A percentile compares a stretch with the other conserved stretches of the same genome.
Evolutionary conservation across 2,113 vertebrate genomes (phyloP).

Genomic region (Brienomyrus brachyistius): DNA sequence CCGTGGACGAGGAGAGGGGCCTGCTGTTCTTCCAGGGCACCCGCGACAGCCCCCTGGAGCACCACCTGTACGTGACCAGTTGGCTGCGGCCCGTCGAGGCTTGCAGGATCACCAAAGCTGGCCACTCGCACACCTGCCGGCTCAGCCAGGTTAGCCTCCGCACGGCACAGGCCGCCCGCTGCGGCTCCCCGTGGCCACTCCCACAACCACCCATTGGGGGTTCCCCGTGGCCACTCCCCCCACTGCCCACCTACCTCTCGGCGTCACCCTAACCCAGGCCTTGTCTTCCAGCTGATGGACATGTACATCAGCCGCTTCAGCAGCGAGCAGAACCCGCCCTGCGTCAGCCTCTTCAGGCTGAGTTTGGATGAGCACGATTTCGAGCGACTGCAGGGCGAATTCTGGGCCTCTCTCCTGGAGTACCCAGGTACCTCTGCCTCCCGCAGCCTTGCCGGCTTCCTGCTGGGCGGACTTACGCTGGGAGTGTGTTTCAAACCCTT

Average conservation of each 20-base stretch:
- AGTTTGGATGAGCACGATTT: slow-evolving; percentile 54
- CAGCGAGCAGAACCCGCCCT: slow-evolving; percentile 64
- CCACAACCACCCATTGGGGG: background rate
- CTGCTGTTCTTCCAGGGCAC: slow-evolving; percentile 75
- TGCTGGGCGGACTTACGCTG: background rate
- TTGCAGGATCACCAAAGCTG: slow-evolving; percentile 59
- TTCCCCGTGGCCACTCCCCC: background rate
- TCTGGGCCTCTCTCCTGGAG: slow-evolving; percentile 78
- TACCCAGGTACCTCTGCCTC: slow-evolving; percentile 55
- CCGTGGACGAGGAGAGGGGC: slow-evolving; percentile 67
- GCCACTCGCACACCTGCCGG: slow-evolving; percentile 72
- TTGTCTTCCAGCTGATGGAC: slow-evolving; percentile 60
- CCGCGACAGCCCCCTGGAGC: slow-evolving; percentile 66
- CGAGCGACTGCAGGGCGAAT: slow-evolving; percentile 64
- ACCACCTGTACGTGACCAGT: slow-evolving; percentile 74
- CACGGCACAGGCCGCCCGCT: too few relatives aligned
- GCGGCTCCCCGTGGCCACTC: background rate
- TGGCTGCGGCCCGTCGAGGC: slow-evolving; percentile 60
- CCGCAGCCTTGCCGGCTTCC: background rate
- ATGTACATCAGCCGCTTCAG: slow-evolving; percentile 78
- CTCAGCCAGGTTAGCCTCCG: slow-evolving; percentile 64
- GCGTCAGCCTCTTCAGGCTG: slow-evolving; percentile 69
- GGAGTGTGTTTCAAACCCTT: background rate
- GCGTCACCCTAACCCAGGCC: background rate
- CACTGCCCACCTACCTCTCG: background rate